phyloP scores from a whole-genome alignment of 2,797 vertebrate species.

The Phalanger gymnotis region DNA sequence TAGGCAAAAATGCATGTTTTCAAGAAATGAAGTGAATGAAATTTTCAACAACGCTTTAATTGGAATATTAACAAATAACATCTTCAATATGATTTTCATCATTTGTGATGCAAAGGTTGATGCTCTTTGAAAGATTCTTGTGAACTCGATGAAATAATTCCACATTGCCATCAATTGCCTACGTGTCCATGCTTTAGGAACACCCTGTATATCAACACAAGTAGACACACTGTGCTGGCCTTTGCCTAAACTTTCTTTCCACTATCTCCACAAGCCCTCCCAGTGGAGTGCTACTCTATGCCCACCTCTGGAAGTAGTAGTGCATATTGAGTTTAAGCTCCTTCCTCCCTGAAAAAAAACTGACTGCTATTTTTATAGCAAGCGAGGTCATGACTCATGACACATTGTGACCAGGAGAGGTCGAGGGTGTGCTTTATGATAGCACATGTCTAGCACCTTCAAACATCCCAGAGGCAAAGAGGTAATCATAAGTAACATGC shows the following conservation, averaged over 20 bases:
- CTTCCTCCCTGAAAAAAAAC: slow-evolving; percentile 29
- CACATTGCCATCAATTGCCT: too few species aligned
- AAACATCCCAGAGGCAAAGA: slow-evolving; percentile 27
- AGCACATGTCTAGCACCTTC: neutral
- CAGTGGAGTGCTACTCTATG: slow-evolving; percentile 75
- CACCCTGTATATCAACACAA: too few species aligned
- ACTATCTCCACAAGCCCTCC: slow-evolving; percentile 60
- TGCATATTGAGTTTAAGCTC: slow-evolving; percentile 54
- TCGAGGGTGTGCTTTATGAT: slow-evolving; percentile 56
- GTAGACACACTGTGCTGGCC: slow-evolving; percentile 38
- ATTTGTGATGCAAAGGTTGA: too few species aligned
- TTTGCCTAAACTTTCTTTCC: slow-evolving; percentile 60
- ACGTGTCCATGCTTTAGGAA: too few species aligned
- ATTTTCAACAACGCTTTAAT: too few species aligned
- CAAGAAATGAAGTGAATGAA: too few species aligned
- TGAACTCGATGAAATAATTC: too few species aligned
- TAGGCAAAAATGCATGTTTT: too few species aligned
- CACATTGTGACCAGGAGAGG: slow-evolving; percentile 64
- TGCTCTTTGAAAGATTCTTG: too few species aligned
- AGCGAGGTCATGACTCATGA: slow-evolving; percentile 58
- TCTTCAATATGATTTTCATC: too few species aligned
- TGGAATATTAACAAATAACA: too few species aligned
- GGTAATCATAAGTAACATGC: slow-evolving; percentile 9
- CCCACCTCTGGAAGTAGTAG: slow-evolving; percentile 71
- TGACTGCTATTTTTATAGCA: slow-evolving; percentile 2